Base-by-base conservation (phyloP, 1,140 invertebrate genomes). In the Drosophila ercepeae region DNA sequence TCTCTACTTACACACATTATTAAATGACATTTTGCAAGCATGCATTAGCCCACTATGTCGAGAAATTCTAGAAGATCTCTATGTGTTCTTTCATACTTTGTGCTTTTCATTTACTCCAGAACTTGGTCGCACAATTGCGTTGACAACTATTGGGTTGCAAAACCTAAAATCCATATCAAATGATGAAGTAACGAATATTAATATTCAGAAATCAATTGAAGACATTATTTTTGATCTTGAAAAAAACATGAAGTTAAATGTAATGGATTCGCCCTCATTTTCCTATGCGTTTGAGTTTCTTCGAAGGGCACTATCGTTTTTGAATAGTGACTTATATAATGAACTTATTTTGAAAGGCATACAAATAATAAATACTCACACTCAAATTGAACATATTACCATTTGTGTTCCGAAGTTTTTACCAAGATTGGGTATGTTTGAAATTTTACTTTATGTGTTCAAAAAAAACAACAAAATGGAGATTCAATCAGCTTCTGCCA, bases 251-350 rank as follows among this genome's bases (percentile, higher is more conserved):
- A 67, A 82, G 36, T 55, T 45, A 1, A 67, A 61, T 19, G 9
- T 39, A 6, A 68, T 88, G n/a, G 77, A 88, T 36, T 48, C 77
- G 0, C 94, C 96, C 1, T 94, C 95, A 0, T 97, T 98, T 92
- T 95, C 96, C 34, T 98, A 96, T 83, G 93, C 94, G 18, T 98
- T 97, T 90, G 95, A 96, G 4, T 94, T 98, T 55, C 91, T 98
- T 3, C 94, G 94, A 59, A 92, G 93, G 67, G 94, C 95, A 55
- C 78, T 97, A 25, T 83, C 92, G 5, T 63, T 75, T 63, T 86
- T 72, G 73, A 84, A 48, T 92, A 92, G 78, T 11, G 65, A 70
- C 25, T 89, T 78, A 32, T 93, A 95, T 68, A 94, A 95, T 45
- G 79, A 92, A 14, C 91, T 95, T 60, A 92, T 95, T 19, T 91